Evolutionary conservation across 2,888 invertebrate genomes (phyloP).

Genomic region (Hyles lineata): DNA sequence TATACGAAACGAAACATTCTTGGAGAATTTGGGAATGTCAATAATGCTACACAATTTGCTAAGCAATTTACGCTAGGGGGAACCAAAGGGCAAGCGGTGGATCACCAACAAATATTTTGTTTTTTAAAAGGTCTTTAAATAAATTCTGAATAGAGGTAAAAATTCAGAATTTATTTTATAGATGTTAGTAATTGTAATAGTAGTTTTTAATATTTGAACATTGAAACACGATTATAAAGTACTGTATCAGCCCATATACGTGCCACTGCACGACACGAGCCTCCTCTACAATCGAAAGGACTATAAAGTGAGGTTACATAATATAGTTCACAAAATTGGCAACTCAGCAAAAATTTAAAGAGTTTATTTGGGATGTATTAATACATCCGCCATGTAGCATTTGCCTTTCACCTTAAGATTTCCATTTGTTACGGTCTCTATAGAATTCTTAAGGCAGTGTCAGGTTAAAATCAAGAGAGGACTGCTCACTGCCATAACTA

Average conservation of each 20-base stretch:
- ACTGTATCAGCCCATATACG: not conserved
- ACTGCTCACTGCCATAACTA: not conserved
- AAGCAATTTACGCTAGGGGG: not conserved
- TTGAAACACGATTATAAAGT: no score
- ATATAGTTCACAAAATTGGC: no score
- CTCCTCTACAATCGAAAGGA: no score
- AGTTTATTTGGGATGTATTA: no score
- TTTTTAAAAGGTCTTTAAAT: not conserved
- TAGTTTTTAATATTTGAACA: no score
- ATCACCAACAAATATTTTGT: not conserved
- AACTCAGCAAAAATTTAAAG: no score
- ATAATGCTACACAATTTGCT: slow-evolving; percentile 2
- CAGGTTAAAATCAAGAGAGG: not conserved
- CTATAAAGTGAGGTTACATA: no score
- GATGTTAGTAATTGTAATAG: no score
- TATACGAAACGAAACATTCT: slow-evolving; percentile 20
- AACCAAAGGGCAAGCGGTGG: not conserved
- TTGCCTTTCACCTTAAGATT: not conserved
- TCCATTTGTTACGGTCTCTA: not conserved
- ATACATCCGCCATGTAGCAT: not conserved
- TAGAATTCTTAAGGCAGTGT: not conserved
- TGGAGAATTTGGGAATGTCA: not conserved
- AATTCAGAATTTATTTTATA: no score
- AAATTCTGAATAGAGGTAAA: not conserved
- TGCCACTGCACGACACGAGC: not conserved